phyloP scores from a whole-genome alignment of 2,888 invertebrate genomes.

The Steinernema carpocapsae region DNA sequence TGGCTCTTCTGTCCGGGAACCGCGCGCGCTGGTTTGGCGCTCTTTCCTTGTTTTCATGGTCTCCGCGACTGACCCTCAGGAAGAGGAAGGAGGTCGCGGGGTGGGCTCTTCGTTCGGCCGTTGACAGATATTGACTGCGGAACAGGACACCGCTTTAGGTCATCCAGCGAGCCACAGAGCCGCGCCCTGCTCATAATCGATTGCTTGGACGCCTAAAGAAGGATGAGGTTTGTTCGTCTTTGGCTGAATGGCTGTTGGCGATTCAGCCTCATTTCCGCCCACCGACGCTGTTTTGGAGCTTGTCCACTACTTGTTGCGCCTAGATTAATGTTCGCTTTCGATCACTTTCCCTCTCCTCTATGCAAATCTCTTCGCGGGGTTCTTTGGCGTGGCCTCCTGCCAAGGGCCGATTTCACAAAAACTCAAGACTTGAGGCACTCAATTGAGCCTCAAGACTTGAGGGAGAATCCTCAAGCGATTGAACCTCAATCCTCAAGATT shows the following conservation, averaged over 20 bases:
- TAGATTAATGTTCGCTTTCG: too few relatives aligned
- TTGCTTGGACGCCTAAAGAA: neutral
- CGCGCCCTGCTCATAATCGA: slow-evolving; percentile 27
- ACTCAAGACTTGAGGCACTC: too few relatives aligned
- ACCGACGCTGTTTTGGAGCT: too few relatives aligned
- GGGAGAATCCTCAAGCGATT: too few relatives aligned
- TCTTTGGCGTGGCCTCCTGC: neutral
- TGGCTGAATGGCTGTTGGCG: neutral
- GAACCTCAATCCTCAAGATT: too few relatives aligned
- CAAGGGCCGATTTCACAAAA: too few relatives aligned
- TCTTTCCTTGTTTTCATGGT: too few relatives aligned
- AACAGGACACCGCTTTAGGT: slow-evolving; percentile 26
- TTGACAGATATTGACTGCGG: slow-evolving; percentile 24
- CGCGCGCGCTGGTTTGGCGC: too few relatives aligned
- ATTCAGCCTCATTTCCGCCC: too few relatives aligned
- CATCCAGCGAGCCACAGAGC: neutral
- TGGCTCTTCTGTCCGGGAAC: too few relatives aligned
- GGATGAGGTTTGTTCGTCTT: neutral
- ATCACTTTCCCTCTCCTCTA: neutral
- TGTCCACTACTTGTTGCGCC: too few relatives aligned
- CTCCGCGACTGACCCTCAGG: slow-evolving; percentile 25
- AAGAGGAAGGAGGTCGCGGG: neutral
- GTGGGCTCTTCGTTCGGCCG: neutral
- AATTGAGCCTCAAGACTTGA: too few relatives aligned
- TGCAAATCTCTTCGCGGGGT: neutral